Evolutionary conservation across 1,140 invertebrate genomes (phyloP).

Genomic region (Anastrepha obliqua): DNA sequence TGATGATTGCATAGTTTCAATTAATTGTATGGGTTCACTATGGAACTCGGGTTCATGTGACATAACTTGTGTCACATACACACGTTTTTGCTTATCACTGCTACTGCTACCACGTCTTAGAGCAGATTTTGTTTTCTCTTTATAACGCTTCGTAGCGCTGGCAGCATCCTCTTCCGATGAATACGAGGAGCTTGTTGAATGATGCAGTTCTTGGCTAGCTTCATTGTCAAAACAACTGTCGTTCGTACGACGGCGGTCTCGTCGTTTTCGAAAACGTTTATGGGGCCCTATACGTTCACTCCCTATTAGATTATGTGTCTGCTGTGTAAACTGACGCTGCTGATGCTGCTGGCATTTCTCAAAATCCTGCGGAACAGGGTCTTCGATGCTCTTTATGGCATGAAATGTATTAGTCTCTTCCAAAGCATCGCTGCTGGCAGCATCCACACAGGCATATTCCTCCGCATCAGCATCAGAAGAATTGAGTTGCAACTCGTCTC

Average conservation of each 20-base stretch:
- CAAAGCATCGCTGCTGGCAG: neutral
- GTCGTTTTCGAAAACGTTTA: conserved; percentile 60
- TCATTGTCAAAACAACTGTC: neutral
- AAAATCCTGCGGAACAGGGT: neutral
- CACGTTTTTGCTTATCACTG: neutral
- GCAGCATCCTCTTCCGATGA: conserved; percentile 65
- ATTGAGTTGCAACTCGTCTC: conserved; percentile 55
- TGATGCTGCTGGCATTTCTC: conserved; percentile 23
- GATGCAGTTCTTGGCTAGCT: conserved; percentile 67
- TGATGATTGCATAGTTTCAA: neutral
- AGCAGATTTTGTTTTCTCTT: neutral
- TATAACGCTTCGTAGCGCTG: neutral
- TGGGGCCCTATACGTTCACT: conserved; percentile 17
- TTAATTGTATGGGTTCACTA: neutral
- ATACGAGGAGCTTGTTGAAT: conserved; percentile 61
- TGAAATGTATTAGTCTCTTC: neutral
- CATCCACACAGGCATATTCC: neutral
- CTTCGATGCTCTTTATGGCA: neutral
- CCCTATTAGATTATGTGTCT: conserved; percentile 62
- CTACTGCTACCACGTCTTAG: neutral
- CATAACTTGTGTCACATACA: too few relatives aligned
- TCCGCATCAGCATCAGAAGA: neutral
- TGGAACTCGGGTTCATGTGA: neutral
- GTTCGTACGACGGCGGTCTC: conserved; percentile 21
- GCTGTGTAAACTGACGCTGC: conserved; percentile 47